Percentiles rank a stretch among this genome's conserved stretches.
Conservation (phyloP, 2,888 invertebrate species). For the Cheilosia scutellata region DNA sequence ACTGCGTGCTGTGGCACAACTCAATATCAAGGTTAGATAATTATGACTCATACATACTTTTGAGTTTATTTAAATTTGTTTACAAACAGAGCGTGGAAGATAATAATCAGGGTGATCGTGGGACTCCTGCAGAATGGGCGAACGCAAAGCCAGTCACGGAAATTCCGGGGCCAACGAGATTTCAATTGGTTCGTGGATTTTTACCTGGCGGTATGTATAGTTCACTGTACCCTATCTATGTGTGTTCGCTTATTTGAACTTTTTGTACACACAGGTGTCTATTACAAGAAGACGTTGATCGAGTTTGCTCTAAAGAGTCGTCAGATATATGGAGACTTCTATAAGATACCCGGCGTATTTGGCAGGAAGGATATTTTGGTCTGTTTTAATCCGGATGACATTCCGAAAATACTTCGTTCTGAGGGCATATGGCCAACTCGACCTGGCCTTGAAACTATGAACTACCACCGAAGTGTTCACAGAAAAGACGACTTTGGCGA, state of each 20-base stretch:
- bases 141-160: constrained; percentile 77
- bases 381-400: constrained; percentile 85
- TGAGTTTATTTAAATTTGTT: background rate
- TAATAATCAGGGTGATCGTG: background rate
- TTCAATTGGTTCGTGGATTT: constrained; percentile 78
- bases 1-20: background rate
- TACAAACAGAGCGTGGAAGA: too few species aligned
- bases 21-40: background rate
- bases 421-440: constrained; percentile 84
- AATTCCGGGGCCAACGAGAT: constrained; percentile 79
- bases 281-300: constrained; percentile 70
- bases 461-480: constrained; percentile 81
- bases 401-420: constrained; percentile 84
- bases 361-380: constrained; percentile 81
- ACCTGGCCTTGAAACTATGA: constrained; percentile 81
- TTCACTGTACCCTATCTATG: background rate
- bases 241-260: background rate
- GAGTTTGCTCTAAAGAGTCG: constrained; percentile 76
- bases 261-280: constrained; percentile 61
- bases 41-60: background rate
- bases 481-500: constrained; percentile 76
- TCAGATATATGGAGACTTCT: constrained; percentile 77
- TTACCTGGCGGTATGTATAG: constrained; percentile 74
- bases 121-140: constrained; percentile 65
- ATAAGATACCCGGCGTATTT: constrained; percentile 82